A percentile compares a stretch with the other conserved stretches of the same genome.
phyloP scores from a whole-genome alignment of 2,113 vertebrate species.

The Pteronura brasiliensis region DNA sequence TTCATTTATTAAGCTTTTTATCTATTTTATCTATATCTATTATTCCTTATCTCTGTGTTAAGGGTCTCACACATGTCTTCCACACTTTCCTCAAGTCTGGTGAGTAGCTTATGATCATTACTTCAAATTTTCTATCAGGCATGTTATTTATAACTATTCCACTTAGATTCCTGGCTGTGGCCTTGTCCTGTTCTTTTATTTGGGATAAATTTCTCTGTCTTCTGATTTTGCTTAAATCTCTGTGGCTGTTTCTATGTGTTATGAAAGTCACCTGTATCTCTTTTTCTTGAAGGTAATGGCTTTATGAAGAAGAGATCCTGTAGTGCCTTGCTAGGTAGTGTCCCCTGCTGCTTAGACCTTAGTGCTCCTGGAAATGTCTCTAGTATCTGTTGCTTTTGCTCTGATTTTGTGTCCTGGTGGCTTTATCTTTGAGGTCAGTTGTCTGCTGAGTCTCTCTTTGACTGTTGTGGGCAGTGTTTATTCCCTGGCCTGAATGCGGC shows the following conservation, averaged over 20 bases:
- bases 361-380: neutral
- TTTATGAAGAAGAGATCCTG: neutral
- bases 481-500: neutral
- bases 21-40: neutral
- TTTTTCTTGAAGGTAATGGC: neutral
- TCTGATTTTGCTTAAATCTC: neutral
- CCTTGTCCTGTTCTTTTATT: neutral
- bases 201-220: neutral
- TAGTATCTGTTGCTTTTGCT: neutral
- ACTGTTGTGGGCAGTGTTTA: neutral
- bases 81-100: neutral
- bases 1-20: neutral
- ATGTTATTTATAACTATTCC: neutral
- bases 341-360: neutral
- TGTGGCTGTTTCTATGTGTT: neutral
- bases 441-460: neutral
- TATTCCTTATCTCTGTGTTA: neutral
- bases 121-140: neutral
- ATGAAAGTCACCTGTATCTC: neutral
- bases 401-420: neutral
- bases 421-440: neutral
- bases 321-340: neutral
- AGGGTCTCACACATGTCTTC: neutral
- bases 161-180: neutral
- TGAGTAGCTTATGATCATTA: neutral